These are phyloP conservation scores for Anthophora plumipes DNA, from an alignment of 2,888 invertebrate genomes.

Conservation along the genomic window DNA sequence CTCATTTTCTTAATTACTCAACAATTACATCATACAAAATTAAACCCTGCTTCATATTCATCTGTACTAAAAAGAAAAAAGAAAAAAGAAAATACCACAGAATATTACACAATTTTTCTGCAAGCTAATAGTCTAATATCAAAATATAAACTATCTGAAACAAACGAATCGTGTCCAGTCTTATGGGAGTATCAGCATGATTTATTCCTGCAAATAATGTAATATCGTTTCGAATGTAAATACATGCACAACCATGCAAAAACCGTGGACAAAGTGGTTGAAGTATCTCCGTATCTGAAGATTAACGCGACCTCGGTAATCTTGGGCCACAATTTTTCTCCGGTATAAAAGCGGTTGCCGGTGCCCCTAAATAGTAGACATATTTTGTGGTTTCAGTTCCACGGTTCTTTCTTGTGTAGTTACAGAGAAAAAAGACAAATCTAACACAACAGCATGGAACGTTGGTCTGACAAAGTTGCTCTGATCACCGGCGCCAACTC, in stretches of 20 bases:
- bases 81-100: neutral
- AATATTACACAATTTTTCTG: neutral
- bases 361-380: slow-evolving; percentile 41
- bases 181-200: slow-evolving; percentile 1
- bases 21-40: neutral
- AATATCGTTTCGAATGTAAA: slow-evolving; percentile 35
- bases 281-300: slow-evolving; percentile 41
- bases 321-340: slow-evolving; percentile 59
- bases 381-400: slow-evolving; percentile 15
- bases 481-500: slow-evolving; percentile 85
- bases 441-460: slow-evolving; percentile 76
- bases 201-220: slow-evolving; percentile 43
- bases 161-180: neutral
- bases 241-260: slow-evolving; percentile 7
- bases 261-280: slow-evolving; percentile 30
- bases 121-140: neutral
- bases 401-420: slow-evolving; percentile 4
- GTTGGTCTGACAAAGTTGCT: slow-evolving; percentile 84
- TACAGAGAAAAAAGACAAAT: neutral
- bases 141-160: slow-evolving; percentile 12
- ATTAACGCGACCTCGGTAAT: slow-evolving; percentile 66
- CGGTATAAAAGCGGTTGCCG: slow-evolving; percentile 58
- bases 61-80: neutral
- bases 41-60: neutral
- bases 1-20: neutral